phyloP scores from a whole-genome alignment of 2,797 vertebrate genomes.

The Gymnoscopelus microlampas region DNA sequence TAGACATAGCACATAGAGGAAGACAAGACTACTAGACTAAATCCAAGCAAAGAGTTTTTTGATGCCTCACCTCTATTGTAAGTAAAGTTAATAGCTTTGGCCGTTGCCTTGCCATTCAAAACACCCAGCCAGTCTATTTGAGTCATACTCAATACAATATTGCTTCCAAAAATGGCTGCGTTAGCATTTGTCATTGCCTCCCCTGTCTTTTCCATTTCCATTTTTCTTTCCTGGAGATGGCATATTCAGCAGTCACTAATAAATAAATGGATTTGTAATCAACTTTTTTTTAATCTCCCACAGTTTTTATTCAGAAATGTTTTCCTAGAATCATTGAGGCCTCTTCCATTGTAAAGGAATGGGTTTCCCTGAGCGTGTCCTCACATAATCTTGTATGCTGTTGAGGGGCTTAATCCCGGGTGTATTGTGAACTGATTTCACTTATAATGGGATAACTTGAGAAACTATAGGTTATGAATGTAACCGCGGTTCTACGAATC shows the following conservation, averaged over 20 bases:
- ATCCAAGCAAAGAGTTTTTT: constrained; percentile 8
- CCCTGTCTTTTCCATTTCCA: constrained; percentile 28
- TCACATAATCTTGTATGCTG: neutral
- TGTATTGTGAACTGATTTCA: neutral
- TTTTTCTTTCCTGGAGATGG: constrained; percentile 18
- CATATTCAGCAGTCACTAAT: constrained; percentile 45
- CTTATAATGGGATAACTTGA: neutral
- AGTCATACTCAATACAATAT: constrained; percentile 40
- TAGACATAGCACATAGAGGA: constrained; percentile 25
- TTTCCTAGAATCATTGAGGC: neutral
- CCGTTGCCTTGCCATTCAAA: constrained; percentile 31
- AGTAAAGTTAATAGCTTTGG: constrained; percentile 64
- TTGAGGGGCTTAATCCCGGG: neutral
- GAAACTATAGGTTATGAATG: no score
- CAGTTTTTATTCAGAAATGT: constrained; percentile 21
- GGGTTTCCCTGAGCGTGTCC: neutral
- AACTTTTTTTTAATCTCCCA: constrained; percentile 7
- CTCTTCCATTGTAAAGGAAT: neutral
- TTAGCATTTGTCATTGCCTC: constrained; percentile 41
- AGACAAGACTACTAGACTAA: constrained; percentile 4
- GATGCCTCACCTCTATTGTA: constrained; percentile 44
- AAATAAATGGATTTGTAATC: constrained; percentile 21
- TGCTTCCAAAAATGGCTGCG: constrained; percentile 46
- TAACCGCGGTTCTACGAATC: no score
- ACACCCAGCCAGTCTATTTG: constrained; percentile 43